Evolutionary conservation across 2,888 invertebrate species (phyloP).

Genomic region (Barypeithes pellucidus): DNA sequence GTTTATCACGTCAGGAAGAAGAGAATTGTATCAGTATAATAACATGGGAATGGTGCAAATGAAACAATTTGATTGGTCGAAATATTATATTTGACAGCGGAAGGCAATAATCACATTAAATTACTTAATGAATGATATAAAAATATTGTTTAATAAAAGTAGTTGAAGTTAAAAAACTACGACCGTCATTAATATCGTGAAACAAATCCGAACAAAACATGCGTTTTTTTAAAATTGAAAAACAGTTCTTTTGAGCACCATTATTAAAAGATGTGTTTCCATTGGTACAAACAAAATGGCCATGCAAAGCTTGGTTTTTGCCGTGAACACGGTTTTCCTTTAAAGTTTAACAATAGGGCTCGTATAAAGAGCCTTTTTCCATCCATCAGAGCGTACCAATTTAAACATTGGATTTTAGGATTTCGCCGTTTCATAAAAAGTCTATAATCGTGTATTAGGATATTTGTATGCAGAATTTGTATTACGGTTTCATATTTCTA

Average conservation of each 20-base stretch:
- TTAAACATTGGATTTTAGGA: slow-evolving; percentile 14
- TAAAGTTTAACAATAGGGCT: slow-evolving; percentile 11
- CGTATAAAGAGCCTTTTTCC: neutral
- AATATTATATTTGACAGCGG: too few relatives aligned
- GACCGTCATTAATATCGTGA: too few relatives aligned
- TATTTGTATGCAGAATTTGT: neutral
- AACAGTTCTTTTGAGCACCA: neutral
- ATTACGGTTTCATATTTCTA: neutral
- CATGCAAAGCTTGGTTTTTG: neutral
- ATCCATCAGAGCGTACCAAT: slow-evolving; percentile 2
- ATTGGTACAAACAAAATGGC: slow-evolving; percentile 5
- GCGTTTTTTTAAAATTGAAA: neutral
- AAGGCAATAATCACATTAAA: too few relatives aligned
- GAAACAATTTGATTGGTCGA: too few relatives aligned
- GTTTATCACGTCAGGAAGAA: too few relatives aligned
- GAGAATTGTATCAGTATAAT: too few relatives aligned
- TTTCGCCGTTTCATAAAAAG: slow-evolving; percentile 3
- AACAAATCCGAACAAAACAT: too few relatives aligned
- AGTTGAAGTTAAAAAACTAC: too few relatives aligned
- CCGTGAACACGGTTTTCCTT: slow-evolving; percentile 11
- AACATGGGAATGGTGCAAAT: too few relatives aligned
- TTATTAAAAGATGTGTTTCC: neutral
- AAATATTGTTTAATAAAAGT: too few relatives aligned
- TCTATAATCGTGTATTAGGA: neutral
- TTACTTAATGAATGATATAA: too few relatives aligned